Evolutionary conservation across 2,888 invertebrate species (phyloP).

Genomic region (Anorthoa munda): DNA sequence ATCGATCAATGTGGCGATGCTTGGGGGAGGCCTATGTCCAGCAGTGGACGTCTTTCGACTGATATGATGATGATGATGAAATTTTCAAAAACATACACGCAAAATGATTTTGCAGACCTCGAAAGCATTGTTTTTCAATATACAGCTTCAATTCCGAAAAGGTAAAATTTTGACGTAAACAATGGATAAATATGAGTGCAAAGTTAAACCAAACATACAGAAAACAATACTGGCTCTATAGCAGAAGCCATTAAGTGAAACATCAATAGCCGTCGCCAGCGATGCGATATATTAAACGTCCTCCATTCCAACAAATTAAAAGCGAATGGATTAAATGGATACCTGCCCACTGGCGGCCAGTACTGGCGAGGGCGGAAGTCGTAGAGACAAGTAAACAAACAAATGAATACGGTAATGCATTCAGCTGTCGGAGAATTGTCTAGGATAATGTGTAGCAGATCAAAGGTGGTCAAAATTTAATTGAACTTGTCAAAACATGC

Average conservation of each 20-base stretch:
- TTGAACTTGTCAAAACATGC: not conserved
- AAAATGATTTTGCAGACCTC: too few species aligned
- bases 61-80: too few species aligned
- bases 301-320: slow-evolving; percentile 64
- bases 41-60: too few species aligned
- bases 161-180: not conserved
- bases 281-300: slow-evolving; percentile 61
- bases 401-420: not conserved
- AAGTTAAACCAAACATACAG: slow-evolving; percentile 22
- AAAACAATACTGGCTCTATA: slow-evolving; percentile 22
- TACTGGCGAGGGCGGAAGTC: slow-evolving; percentile 14
- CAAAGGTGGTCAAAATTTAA: not conserved
- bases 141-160: too few species aligned
- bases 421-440: not conserved
- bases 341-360: slow-evolving; percentile 36
- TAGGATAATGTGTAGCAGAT: not conserved
- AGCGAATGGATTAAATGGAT: slow-evolving; percentile 60
- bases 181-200: not conserved
- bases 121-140: too few species aligned
- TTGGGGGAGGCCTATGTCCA: too few species aligned
- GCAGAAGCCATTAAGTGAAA: slow-evolving; percentile 31
- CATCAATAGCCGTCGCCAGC: slow-evolving; percentile 48
- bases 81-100: too few species aligned
- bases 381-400: not conserved
- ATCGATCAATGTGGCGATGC: too few species aligned